phyloP scores from a whole-genome alignment of 2,888 invertebrate species.

The Deroplatys truncata region DNA sequence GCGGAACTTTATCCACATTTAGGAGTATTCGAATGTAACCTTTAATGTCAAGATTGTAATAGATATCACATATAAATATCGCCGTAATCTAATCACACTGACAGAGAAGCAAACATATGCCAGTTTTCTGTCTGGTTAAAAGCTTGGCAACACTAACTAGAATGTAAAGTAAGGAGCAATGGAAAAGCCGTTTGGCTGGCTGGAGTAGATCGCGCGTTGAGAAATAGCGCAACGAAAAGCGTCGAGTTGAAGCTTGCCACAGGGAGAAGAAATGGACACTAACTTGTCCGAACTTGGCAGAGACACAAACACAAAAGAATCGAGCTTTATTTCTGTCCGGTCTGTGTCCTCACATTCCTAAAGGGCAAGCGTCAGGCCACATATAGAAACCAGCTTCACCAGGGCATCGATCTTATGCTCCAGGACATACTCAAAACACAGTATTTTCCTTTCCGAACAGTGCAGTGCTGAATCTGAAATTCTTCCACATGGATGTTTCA shows the following conservation, averaged over 20 bases:
- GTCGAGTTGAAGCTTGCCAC: background rate
- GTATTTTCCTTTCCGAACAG: too few relatives aligned
- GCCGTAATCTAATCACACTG: too few relatives aligned
- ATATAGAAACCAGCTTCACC: background rate
- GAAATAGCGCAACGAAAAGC: too few relatives aligned
- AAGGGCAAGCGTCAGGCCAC: background rate
- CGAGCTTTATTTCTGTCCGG: background rate
- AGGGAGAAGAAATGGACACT: background rate
- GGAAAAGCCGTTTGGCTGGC: background rate
- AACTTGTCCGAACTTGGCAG: background rate
- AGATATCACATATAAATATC: too few relatives aligned
- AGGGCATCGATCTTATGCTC: background rate
- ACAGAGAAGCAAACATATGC: background rate
- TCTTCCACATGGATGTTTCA: too few relatives aligned
- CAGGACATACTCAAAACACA: background rate
- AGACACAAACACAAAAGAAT: background rate
- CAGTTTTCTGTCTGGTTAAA: background rate
- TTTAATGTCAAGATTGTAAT: too few relatives aligned
- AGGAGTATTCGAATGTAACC: too few relatives aligned
- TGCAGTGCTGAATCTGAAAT: too few relatives aligned
- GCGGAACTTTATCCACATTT: too few relatives aligned
- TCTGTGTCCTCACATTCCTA: background rate
- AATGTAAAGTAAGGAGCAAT: background rate
- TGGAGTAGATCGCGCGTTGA: background rate
- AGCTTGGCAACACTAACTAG: background rate